A percentile compares a stretch with the other conserved stretches of the same genome.
phyloP scores from a whole-genome alignment of 2,797 vertebrate genomes.

The Lepidocolaptes lacrymiger region DNA sequence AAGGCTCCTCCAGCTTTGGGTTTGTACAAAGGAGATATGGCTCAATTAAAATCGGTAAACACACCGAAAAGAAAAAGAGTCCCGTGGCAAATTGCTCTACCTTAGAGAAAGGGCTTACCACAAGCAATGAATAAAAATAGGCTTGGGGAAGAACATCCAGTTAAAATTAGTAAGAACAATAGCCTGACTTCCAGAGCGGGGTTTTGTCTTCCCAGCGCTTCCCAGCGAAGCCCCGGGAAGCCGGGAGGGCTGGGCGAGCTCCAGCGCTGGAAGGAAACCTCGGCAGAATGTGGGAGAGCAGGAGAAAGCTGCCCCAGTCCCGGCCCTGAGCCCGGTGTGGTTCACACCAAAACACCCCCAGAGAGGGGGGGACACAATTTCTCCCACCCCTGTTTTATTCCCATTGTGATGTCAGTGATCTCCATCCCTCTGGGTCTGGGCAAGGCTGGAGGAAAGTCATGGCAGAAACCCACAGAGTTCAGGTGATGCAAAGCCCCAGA shows the following conservation, averaged over 20 bases:
- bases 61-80: not conserved
- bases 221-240: conserved; percentile 52
- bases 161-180: conserved; percentile 70
- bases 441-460: not conserved
- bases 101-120: conserved; percentile 63
- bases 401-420: accelerated
- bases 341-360: not conserved
- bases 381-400: not conserved
- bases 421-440: not conserved
- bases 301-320: not conserved
- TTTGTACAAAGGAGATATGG: conserved; percentile 6
- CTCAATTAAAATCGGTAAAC: conserved; percentile 21
- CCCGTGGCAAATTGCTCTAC: conserved; percentile 52
- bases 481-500: not conserved
- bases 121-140: conserved; percentile 69
- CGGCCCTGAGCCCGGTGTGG: accelerated
- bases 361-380: accelerated
- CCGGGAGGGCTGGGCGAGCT: conserved; percentile 47
- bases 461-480: not conserved
- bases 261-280: conserved; percentile 21
- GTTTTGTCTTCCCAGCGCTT: conserved; percentile 58
- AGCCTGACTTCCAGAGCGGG: conserved; percentile 45
- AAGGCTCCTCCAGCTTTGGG: conserved; percentile 21
- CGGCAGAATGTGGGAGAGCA: not conserved
- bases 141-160: conserved; percentile 52